Base-by-base conservation (phyloP, 1,140 invertebrate genomes). In the Centruroides sculpturatus region DNA sequence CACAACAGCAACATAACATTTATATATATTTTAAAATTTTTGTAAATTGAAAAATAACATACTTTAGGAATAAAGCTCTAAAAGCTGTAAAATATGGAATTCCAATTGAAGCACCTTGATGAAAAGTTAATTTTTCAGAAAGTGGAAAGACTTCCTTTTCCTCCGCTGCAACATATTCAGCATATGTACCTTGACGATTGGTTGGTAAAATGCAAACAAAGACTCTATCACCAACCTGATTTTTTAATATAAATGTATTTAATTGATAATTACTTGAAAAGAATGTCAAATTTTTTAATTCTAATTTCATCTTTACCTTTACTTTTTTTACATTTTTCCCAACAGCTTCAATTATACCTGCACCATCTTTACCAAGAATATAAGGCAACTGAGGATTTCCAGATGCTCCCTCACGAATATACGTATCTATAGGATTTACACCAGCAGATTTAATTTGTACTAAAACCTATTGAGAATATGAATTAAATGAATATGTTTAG, bases 361-460 rank as follows among this genome's bases (percentile, higher is more conserved):
- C 72, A 34, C 73, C 77, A 69, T 82, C 81, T 57, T 69, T 70
- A 9, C 81, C 81, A 36, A 78, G 76, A 46, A 74, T 75, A 64
- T 78, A 78, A 0, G 81, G 81, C 47, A 81, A 67, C n/a, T 67
- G 55, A 5, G 79, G 80, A 9, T 71, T 61, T 5, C 67, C 67
- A 64, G 76, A 78, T 7, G 64, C 67, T 23, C 80, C 81, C 63
- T 72, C 68, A 36, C 81, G 70, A 36, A 81, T 79, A 61, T 82
- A 82, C 0, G 79, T 79, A 60, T 82, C 81, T n/a, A 82, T 79
- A 46, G 81, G 81, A 67, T 82, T 82, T 0, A 82, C 71, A 23
- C 80, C 81, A 62, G 75, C 70, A 8, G 75, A 72, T 35, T 69
- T 54, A 3, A 82, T 75, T 61, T 74, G 71, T 7, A 81, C 72